Evolutionary conservation across 2,797 vertebrate species (phyloP).

Genomic region (Crypturellus tataupa): DNA sequence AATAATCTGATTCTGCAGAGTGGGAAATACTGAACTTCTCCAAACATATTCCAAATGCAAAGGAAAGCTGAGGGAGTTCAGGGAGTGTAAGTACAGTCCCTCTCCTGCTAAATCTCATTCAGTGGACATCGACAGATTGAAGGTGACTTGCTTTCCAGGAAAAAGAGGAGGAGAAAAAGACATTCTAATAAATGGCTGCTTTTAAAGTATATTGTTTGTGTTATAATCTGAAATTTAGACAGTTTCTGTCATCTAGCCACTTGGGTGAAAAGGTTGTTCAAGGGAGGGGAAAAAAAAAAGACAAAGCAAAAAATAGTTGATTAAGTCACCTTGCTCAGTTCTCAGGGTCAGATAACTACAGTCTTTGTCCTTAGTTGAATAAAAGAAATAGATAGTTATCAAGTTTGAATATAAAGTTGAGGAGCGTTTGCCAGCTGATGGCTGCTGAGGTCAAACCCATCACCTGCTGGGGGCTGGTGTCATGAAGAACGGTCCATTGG

Average conservation of each 20-base stretch:
- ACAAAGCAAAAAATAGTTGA: neutral
- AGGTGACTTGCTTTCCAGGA: constrained; percentile 55
- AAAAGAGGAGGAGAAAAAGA: constrained; percentile 9
- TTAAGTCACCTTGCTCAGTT: neutral
- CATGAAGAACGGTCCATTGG: neutral
- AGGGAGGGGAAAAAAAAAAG: neutral
- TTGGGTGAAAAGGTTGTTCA: neutral
- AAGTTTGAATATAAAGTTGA: neutral
- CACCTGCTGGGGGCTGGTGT: neutral
- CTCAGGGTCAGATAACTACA: neutral
- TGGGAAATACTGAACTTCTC: neutral
- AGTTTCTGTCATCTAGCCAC: constrained; percentile 27
- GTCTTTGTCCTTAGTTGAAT: neutral
- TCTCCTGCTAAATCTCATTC: constrained; percentile 36
- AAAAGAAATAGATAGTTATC: neutral
- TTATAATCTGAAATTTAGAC: constrained; percentile 34
- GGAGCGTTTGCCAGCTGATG: neutral
- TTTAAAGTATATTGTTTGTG: constrained; percentile 39
- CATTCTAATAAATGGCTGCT: constrained; percentile 34
- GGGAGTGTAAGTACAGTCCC: neutral
- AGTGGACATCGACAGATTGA: neutral
- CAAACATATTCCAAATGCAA: constrained; percentile 30
- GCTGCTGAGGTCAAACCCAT: neutral
- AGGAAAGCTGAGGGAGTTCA: constrained; percentile 8
- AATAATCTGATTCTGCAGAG: neutral